phyloP scores from a whole-genome alignment of 2,888 invertebrate genomes.

The Caenorhabditis japonica region DNA sequence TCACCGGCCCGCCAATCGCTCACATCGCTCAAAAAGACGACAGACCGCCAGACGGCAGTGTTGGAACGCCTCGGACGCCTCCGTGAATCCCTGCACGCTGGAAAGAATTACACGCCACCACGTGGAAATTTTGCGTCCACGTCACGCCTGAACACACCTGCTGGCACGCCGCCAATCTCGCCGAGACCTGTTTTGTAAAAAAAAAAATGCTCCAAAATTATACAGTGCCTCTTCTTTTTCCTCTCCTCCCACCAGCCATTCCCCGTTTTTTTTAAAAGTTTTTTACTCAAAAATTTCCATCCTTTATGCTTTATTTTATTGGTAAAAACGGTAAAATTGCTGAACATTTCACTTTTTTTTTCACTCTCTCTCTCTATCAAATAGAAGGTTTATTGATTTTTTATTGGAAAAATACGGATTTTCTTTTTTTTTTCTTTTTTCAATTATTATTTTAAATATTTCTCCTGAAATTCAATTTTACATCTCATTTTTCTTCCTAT shows the following conservation, averaged over 20 bases:
- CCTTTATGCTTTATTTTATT: neutral
- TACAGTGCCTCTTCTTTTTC: neutral
- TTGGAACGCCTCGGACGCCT: constrained; percentile 45
- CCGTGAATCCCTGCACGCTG: constrained; percentile 48
- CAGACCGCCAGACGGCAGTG: constrained; percentile 44
- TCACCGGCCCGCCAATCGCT: constrained; percentile 47
- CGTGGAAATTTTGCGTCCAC: constrained; percentile 8
- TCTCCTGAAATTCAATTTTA: no score
- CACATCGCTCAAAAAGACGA: constrained; percentile 27
- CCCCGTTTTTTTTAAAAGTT: constrained; percentile 2
- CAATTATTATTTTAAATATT: no score
- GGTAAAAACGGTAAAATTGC: no score
- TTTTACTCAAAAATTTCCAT: constrained; percentile 1
- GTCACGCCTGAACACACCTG: constrained; percentile 18
- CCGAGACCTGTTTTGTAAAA: constrained; percentile 15
- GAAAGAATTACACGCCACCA: constrained; percentile 42
- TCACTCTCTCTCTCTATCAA: constrained; percentile 11
- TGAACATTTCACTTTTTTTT: constrained; percentile 18
- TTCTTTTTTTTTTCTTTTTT: constrained; percentile 5
- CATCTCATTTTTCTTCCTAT: no score
- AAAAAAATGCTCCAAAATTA: no score
- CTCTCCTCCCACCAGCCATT: neutral
- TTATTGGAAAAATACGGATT: constrained; percentile 24
- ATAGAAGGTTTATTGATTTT: constrained; percentile 10
- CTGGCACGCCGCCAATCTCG: constrained; percentile 33